phyloP scores from a whole-genome alignment of 2,888 invertebrate species.

The Drosophila villosipedis region DNA sequence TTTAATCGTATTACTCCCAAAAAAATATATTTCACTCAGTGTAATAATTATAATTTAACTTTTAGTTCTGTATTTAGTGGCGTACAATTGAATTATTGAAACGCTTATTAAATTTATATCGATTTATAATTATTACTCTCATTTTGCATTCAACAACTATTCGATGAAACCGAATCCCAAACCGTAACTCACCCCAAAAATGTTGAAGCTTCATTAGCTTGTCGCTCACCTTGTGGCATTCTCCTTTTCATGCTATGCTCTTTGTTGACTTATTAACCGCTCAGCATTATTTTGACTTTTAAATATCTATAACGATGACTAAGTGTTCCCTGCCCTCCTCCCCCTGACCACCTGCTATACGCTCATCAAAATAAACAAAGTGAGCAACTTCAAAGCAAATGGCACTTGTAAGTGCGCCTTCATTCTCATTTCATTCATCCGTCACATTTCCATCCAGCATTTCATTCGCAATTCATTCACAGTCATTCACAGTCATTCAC shows the following conservation, averaged over 20 bases:
- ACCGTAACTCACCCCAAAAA: conserved; percentile 15
- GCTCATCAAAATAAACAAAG: conserved; percentile 29
- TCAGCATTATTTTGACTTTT: conserved; percentile 39
- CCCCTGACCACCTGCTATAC: neutral
- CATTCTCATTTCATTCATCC: conserved; percentile 17
- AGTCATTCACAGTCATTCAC: conserved; percentile 23
- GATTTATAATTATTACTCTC: neutral
- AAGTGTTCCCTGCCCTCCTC: conserved; percentile 14
- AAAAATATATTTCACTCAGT: neutral
- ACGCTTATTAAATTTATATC: neutral
- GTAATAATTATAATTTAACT: neutral
- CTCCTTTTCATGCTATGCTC: neutral
- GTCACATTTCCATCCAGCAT: conserved; percentile 5
- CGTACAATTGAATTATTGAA: neutral
- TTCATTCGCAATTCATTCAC: conserved; percentile 26
- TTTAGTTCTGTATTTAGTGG: neutral
- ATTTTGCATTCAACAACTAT: neutral
- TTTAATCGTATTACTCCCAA: neutral
- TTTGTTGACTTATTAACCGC: conserved; percentile 36
- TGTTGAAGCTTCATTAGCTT: conserved; percentile 26
- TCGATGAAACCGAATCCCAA: neutral
- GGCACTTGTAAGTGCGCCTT: conserved; percentile 45
- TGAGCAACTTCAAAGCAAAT: conserved; percentile 55
- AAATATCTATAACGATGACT: conserved; percentile 46
- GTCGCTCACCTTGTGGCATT: neutral